Conservation (phyloP, 2,797 vertebrate genomes). For the Malurus leucopterus region DNA sequence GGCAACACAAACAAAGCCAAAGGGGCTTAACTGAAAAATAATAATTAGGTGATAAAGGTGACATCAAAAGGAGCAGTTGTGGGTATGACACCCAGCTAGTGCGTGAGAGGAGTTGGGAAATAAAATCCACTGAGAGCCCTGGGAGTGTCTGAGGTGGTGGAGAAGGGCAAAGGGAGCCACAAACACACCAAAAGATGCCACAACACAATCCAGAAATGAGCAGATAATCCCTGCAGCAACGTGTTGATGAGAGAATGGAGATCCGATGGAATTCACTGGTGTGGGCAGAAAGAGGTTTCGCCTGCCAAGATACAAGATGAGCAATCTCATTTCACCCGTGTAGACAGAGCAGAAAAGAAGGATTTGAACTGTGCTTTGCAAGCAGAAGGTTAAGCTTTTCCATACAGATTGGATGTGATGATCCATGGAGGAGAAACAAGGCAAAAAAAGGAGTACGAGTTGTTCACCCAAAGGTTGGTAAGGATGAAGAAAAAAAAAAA, state of each 20-base stretch:
- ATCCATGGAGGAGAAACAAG: not conserved
- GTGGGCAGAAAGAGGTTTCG: not conserved
- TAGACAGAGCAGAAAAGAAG: not conserved
- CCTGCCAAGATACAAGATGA: not conserved
- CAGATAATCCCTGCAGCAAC: not conserved
- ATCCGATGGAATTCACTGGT: not conserved
- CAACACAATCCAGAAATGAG: not conserved
- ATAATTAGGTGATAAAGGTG: not conserved
- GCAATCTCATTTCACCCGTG: not conserved
- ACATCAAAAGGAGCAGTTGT: not conserved
- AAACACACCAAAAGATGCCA: not conserved
- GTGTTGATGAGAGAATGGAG: not conserved
- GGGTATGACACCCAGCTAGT: not conserved
- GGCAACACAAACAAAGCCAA: not conserved
- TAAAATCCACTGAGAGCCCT: not conserved
- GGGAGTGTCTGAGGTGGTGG: not conserved
- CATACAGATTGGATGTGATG: not conserved
- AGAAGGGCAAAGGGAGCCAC: not conserved
- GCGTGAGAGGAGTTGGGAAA: not conserved
- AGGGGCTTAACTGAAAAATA: not conserved
- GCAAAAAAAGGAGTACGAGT: not conserved
- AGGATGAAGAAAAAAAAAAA: not conserved
- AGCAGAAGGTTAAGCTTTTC: not conserved
- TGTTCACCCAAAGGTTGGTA: not conserved
- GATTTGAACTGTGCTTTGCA: not conserved